These are phyloP conservation scores for Cacoxenus indagator DNA, from an alignment of 2,888 invertebrate genomes.

Conservation along the genomic window DNA sequence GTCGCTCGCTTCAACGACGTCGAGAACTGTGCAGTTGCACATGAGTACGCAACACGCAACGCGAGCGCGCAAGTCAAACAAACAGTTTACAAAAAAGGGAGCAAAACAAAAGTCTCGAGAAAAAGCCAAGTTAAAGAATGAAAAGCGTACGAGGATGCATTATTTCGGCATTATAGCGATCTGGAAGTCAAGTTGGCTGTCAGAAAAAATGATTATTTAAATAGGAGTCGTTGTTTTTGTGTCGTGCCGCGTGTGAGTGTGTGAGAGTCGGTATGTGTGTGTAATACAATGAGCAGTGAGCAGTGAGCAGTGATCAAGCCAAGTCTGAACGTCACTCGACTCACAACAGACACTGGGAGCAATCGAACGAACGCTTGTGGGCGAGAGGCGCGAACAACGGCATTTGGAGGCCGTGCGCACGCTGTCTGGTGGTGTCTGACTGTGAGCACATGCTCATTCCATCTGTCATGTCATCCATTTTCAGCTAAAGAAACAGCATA, in stretches of 20 bases:
- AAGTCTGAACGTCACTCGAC: neutral
- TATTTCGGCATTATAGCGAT: slow-evolving; percentile 54
- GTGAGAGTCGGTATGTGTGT: neutral
- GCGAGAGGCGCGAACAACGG: neutral
- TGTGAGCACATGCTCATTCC: slow-evolving; percentile 60
- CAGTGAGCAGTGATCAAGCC: slow-evolving; percentile 14
- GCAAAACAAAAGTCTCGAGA: slow-evolving; percentile 41
- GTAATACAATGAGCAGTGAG: slow-evolving; percentile 40
- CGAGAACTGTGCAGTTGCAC: slow-evolving; percentile 13
- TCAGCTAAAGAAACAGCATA: slow-evolving; percentile 63
- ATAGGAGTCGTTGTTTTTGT: slow-evolving; percentile 56
- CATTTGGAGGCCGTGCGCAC: neutral
- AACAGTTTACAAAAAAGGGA: slow-evolving; percentile 57
- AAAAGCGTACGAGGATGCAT: slow-evolving; percentile 23
- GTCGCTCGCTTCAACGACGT: neutral
- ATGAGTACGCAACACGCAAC: slow-evolving; percentile 15
- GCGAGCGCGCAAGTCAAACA: slow-evolving; percentile 49
- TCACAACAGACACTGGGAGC: neutral
- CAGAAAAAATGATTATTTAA: slow-evolving; percentile 69
- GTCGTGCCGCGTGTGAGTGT: too few relatives aligned
- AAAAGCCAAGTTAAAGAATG: slow-evolving; percentile 33
- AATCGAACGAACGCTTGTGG: slow-evolving; percentile 8
- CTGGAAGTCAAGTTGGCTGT: slow-evolving; percentile 71
- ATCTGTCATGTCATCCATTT: slow-evolving; percentile 68
- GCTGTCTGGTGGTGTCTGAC: slow-evolving; percentile 47